Evolutionary conservation across 2,113 vertebrate species (phyloP), one percentile per base, ranked within the genome.

Genomic region (Eleginops maclovinus): DNA sequence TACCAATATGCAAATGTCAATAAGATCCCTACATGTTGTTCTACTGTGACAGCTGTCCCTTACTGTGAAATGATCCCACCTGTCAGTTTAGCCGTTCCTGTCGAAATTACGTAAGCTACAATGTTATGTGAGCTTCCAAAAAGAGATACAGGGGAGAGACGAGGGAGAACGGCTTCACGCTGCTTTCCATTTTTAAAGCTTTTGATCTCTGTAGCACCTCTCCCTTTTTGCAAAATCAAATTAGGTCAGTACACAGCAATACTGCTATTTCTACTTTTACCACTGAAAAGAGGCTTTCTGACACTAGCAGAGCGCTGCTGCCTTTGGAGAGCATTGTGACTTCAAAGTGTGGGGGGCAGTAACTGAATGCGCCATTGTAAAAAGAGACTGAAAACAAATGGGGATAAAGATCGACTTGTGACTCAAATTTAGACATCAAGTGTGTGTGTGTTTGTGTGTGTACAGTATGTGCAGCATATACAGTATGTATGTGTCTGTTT

Each of bases 171-270:
- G 62, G 79, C 66, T 78, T 83, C 82, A 77, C 0, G 22, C 61
- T 81, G 83, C 63, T 79, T 81, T 83, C 81, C 82, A 81, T 82
- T 84, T 84, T 75, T 66, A 63, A 86, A 75, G 75, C 75, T 77
- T 92, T 89, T 91, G 87, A 91, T 92, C 82, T 89, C 51, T 44
- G 6, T 43, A 72, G 72, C 75, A 85, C 77, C 83, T 88, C 87
- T 87, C 59, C 19, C 51, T 75, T 82, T 90, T 83, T 70, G 75
- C 64, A 58, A 83, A 87, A 87, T 75, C 63, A 88, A 89, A 91
- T 90, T 88, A 88, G 81, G 79, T 83, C 87, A 88, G 75, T 61
- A 81, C 59, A 75, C 79, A 75, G 88, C 55, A 81, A 80, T 81
- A 70, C 71, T 21, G 62, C 72, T 55, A 59, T 60, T 66, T 22